These are phyloP conservation scores for Ectobius pallidus DNA, from an alignment of 2,888 invertebrate species.

Conservation along the genomic window DNA sequence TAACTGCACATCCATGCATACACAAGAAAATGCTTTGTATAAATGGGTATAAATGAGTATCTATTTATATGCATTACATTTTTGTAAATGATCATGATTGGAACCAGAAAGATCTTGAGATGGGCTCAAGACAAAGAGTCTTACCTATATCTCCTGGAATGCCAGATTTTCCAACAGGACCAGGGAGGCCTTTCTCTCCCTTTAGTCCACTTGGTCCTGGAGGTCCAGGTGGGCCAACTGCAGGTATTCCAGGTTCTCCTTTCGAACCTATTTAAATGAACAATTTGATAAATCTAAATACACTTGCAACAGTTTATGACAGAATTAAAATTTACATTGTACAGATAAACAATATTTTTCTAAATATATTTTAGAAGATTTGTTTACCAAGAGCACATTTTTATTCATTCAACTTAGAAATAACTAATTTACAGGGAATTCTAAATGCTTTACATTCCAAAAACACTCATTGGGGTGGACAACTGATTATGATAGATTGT, in stretches of 20 bases:
- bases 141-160: slow-evolving; percentile 69
- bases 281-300: background rate
- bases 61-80: background rate
- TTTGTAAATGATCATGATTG: too few species aligned
- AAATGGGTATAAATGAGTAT: background rate
- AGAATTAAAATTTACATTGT: background rate
- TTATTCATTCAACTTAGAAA: too few species aligned
- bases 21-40: background rate
- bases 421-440: too few species aligned
- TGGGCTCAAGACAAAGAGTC: too few species aligned
- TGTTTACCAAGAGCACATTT: too few species aligned
- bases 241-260: slow-evolving; percentile 73
- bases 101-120: too few species aligned
- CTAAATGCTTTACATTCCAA: too few species aligned
- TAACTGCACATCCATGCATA: background rate
- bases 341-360: too few species aligned
- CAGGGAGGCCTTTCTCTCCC: slow-evolving; percentile 77
- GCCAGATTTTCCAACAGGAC: slow-evolving; percentile 77
- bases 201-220: slow-evolving; percentile 68
- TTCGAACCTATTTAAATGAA: slow-evolving; percentile 65
- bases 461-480: too few species aligned
- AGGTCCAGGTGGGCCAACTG: slow-evolving; percentile 70
- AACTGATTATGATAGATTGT: too few species aligned
- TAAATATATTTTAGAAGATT: too few species aligned
- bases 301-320: background rate